Base-by-base conservation (phyloP, 2,113 vertebrate species). In the Chaetorhynchus papuensis region DNA sequence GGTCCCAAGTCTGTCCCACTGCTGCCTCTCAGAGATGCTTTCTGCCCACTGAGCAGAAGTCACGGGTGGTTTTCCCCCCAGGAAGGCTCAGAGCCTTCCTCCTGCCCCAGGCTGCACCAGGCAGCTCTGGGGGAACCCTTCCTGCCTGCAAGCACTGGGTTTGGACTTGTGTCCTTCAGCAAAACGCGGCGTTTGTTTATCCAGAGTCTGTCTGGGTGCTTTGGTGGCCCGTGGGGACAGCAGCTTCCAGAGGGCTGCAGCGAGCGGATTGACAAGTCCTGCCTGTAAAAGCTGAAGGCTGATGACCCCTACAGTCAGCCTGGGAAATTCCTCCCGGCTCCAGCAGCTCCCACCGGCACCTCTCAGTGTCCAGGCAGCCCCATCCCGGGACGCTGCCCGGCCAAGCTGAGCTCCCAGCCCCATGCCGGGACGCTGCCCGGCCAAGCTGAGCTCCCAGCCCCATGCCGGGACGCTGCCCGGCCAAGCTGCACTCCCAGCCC, bases 261-360 rank as follows among this genome's bases (percentile, higher is more conserved):
- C 0, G 11, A 47, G 31, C 1, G 1, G 60, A 21, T 9, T 57
- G 74, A n/a, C 28, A 10, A 44, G 41, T 20, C 35, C 30, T 44
- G 5, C 6, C 1, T 6, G 75, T 42, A 96, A 96, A 92, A 95
- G 59, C 94, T 95, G 93, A 88, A 84, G 86, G 81, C 92, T 95
- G 91, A 95, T 75, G 95, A 97, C 93, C 89, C 81, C 97, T 96
- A 96, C 53, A 97, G 96, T 78, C 91, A 90, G 84, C 57, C 78
- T 30, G 8, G 65, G 84, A 85, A 94, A 94, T 42, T 15, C 60
- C 66, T 37, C 42, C 54, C 71, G n/a, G 35, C 64, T 68, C 17
- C 15, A 66, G 76, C 47, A 44, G 60, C 65, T 75, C 47, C 39
- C 0, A 4, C 35, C 4, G 2, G 26, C 3, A 2, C 45, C 52